Evolutionary conservation across 2,888 invertebrate species (phyloP), one percentile per base, ranked within the genome.

Genomic region (Cataglyphis albicans): DNA sequence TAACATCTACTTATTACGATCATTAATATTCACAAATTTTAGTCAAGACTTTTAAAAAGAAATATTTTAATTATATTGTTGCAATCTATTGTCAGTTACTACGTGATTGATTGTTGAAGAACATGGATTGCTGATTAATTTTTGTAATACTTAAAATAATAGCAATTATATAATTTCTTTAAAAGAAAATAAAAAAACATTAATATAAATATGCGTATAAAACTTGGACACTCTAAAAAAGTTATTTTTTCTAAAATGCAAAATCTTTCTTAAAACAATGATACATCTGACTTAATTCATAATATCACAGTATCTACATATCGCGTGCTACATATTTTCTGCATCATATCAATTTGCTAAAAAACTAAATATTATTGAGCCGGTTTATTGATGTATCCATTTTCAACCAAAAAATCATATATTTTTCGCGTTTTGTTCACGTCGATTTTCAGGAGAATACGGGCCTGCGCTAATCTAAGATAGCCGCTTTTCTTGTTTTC

Each of bases 391-490:
- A 98, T 96, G 93, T 96, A 97, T 44, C 97, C 97, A 93, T 97
- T 96, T 90, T 96, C 95, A 81, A 97, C 95, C 41, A 98, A 95
- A 94, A 97, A 96, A 95, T 98, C 97, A 95, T 97, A 98, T 91
- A 98, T 96, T 94, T 98, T 98, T 86, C 98, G 96, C 0, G 98
- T 99, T 94, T 98, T 98, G 94, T 98, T 98, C 2, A 99, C 99
- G 95, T 99, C 98, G 90, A 99, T 99, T 95, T 98, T 98, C 57
- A 98, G 96, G 64, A 98, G 95, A 63, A 96, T 96, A 74, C 99
- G 95, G 0, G 98, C 98, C 93, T 98, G 98, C 1, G 98, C 96
- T 85, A 99, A 95, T 85, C 97, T 96, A 7, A 99, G 95, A 83
- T 96, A 96, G 0, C 97, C 97, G 84, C 96, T 95, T 93, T 97